Evolutionary conservation across 1,140 invertebrate genomes (phyloP).

Genomic region (Sycophila sp.): DNA sequence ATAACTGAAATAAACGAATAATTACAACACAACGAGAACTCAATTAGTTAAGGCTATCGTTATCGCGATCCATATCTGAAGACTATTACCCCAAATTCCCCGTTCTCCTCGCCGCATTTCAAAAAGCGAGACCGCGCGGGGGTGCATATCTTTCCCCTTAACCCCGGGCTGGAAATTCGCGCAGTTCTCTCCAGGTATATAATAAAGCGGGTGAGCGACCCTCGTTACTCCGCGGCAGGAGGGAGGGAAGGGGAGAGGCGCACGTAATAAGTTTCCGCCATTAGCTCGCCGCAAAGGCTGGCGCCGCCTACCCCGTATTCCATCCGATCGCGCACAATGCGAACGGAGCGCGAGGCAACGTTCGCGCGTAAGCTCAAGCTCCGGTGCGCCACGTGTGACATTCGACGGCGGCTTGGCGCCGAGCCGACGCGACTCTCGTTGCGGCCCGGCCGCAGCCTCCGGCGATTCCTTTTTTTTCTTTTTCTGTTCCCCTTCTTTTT

Average conservation of each 20-base stretch:
- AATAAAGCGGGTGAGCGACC: conserved; percentile 10
- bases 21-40: no score
- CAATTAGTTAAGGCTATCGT: no score
- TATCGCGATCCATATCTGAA: no score
- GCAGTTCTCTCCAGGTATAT: not conserved
- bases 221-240: conserved; percentile 28
- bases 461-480: not conserved
- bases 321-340: not conserved
- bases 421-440: not conserved
- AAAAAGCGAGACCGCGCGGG: no score
- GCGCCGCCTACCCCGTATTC: not conserved
- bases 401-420: conserved; percentile 20
- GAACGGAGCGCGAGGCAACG: not conserved
- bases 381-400: conserved; percentile 22
- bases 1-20: no score
- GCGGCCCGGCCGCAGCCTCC: not conserved
- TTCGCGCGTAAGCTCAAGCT: no score
- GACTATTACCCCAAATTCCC: no score
- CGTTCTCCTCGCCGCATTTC: no score
- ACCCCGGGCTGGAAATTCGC: no score
- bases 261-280: conserved; percentile 40
- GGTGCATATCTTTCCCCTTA: no score
- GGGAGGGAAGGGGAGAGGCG: no score
- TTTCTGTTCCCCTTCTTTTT: conserved; percentile 18
- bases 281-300: conserved; percentile 25